These are phyloP conservation scores for Perca flavescens DNA, from an alignment of 2,113 vertebrate genomes.

Conservation along the genomic window DNA sequence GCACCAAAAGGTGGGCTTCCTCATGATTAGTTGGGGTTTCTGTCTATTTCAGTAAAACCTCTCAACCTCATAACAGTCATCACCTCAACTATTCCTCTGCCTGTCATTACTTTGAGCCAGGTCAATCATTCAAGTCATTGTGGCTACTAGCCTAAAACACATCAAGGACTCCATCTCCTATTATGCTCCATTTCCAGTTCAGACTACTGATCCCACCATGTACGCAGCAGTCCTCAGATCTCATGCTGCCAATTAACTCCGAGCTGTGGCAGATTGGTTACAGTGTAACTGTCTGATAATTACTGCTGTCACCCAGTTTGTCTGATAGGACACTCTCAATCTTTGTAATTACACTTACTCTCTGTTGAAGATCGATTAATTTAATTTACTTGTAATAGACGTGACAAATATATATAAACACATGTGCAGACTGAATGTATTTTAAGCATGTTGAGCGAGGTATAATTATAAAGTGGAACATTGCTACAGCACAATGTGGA, in stretches of 20 bases:
- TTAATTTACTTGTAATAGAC: constrained; percentile 59
- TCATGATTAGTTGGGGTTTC: constrained; percentile 30
- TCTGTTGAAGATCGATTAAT: constrained; percentile 46
- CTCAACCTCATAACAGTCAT: constrained; percentile 36
- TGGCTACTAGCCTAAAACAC: constrained; percentile 61
- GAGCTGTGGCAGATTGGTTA: constrained; percentile 54
- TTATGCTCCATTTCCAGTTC: constrained; percentile 57
- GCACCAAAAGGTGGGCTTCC: constrained; percentile 15
- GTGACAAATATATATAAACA: constrained; percentile 20
- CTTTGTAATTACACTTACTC: constrained; percentile 66
- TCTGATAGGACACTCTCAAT: constrained; percentile 53
- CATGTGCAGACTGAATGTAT: constrained; percentile 47
- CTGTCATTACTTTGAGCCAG: constrained; percentile 70
- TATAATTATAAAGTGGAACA: constrained; percentile 76
- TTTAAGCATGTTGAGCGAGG: constrained; percentile 55
- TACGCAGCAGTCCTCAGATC: constrained; percentile 51
- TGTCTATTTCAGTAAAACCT: constrained; percentile 47
- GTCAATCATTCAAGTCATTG: constrained; percentile 67
- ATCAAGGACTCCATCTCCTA: constrained; percentile 67
- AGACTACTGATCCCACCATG: constrained; percentile 52
- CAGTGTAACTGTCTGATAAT: constrained; percentile 68
- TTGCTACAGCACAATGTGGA: constrained; percentile 36
- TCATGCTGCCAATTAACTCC: constrained; percentile 59
- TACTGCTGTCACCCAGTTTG: constrained; percentile 52
- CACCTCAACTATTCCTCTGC: constrained; percentile 50